Percentiles rank a stretch among this genome's conserved stretches.
Conservation (phyloP, 92 coral and sea anemone genomes). For the Chrysogorgia sp. region DNA sequence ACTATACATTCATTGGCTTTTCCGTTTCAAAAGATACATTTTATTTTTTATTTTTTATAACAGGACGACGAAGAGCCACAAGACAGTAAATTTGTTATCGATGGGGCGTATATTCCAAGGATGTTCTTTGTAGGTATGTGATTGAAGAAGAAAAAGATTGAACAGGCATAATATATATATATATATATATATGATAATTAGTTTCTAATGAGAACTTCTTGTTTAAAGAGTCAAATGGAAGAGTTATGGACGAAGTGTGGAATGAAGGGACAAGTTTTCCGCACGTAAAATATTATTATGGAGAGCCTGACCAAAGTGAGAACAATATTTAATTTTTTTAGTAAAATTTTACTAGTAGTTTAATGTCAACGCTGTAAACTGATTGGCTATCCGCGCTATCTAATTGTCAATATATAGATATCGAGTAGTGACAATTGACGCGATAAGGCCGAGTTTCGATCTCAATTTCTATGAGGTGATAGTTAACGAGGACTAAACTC, state of each 20-base stretch:
- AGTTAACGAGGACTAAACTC: no score
- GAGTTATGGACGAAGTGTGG: conserved; percentile 69
- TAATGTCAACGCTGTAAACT: no score
- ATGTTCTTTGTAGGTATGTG: conserved; percentile 80
- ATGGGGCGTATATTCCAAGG: conserved; percentile 89
- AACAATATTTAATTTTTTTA: background rate
- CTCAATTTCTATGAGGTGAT: no score
- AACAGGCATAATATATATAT: no score
- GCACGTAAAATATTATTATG: conserved; percentile 71
- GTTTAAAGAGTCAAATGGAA: conserved; percentile 62
- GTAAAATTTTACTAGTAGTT: background rate
- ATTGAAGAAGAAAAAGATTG: no score
- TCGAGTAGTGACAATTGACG: no score
- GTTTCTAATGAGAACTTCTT: background rate
- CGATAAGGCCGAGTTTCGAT: no score
- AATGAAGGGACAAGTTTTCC: conserved; percentile 69
- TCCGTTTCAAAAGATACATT: background rate
- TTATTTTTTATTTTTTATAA: background rate
- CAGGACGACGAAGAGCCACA: conserved; percentile 88
- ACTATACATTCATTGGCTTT: no score
- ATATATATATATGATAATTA: no score
- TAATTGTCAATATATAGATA: no score
- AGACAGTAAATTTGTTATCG: conserved; percentile 87
- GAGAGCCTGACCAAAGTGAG: conserved; percentile 71
- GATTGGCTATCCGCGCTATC: no score